Evolutionary conservation across 2,113 vertebrate genomes (phyloP), one percentile per base, ranked within the genome.

Genomic region (Hydrochoerus hydrochaeris): DNA sequence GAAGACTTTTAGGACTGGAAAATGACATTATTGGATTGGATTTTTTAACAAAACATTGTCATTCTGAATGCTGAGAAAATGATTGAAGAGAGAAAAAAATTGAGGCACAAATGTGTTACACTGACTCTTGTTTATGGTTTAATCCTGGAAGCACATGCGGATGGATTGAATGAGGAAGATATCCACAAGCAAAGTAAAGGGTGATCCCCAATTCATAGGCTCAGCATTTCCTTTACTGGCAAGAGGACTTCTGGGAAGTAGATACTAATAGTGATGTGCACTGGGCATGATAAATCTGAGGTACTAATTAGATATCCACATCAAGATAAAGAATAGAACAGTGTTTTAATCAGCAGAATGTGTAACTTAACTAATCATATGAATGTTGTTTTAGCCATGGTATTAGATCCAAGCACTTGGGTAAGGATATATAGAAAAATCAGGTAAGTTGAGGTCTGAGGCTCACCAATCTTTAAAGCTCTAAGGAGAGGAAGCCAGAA

Each of bases 1-100:
- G 14, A 80, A 28, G 20, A 85, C 28, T n/a, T 67, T 78, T 60
- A 85, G 20, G 52, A 16, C 9, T 78, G 28, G 14, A 85, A 71
- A 60, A 41, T 32, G 26, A 7, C 20, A 65, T 78, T 22, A 77
- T 83, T 90, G 62, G n/a, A 81, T 62, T 75, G 11, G 5, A 35
- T 65, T 82, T 81, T 28, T 5, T 52, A 52, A 22, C 60, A 44
- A 95, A 14, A 82, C 49, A 65, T 28, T 22, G 0, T 88, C 26
- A 92, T 94, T 83, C 69, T 57, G 14, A n/a, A 35, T 85, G 20
- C 5, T 85, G 14, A 92, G 77, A 49, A n/a, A 94, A 46, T 89
- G 14, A 85, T 57, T 92, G 14, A 85, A 85, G 52, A 1, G 35
- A n/a, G 3, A 20, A 16, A 85, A 60, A 80, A 92, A 32, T 62